Evolutionary conservation across 2,888 invertebrate species (phyloP).

Genomic region (Lagria hirta): DNA sequence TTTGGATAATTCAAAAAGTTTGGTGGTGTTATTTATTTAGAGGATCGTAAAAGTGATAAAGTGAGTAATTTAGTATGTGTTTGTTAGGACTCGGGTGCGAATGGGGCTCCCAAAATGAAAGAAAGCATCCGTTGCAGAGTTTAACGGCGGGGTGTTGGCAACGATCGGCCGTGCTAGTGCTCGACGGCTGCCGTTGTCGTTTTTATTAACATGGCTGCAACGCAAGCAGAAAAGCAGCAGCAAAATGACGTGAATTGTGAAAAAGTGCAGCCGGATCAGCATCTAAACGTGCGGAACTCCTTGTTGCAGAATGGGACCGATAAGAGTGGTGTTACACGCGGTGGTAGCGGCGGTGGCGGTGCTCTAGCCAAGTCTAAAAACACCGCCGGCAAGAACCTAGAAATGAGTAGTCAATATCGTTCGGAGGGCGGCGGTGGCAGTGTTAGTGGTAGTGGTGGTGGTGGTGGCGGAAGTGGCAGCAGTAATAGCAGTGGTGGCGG

Average conservation of each 20-base stretch:
- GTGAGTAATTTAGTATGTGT: constrained; percentile 56
- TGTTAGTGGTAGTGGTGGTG: too few species aligned
- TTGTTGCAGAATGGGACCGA: constrained; percentile 77
- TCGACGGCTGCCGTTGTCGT: constrained; percentile 55
- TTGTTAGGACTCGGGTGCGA: constrained; percentile 53
- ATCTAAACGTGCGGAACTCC: constrained; percentile 68
- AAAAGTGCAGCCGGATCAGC: constrained; percentile 67
- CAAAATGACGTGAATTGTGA: constrained; percentile 72
- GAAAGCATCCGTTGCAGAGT: constrained; percentile 53
- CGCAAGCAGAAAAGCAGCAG: constrained; percentile 81
- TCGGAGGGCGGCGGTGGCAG: constrained; percentile 62
- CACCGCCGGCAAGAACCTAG: constrained; percentile 61
- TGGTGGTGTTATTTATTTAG: constrained; percentile 52
- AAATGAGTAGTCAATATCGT: constrained; percentile 73
- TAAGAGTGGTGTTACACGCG: constrained; percentile 68
- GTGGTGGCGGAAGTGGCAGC: too few species aligned
- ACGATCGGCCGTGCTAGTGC: constrained; percentile 56
- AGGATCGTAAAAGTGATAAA: constrained; percentile 48
- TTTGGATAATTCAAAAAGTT: constrained; percentile 54
- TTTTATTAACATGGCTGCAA: constrained; percentile 76
- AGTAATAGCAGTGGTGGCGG: too few species aligned
- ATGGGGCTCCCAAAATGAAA: constrained; percentile 52
- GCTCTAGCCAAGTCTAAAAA: constrained; percentile 67
- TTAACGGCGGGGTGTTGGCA: constrained; percentile 64
- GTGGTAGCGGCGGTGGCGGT: constrained; percentile 65